Conservation (phyloP, 2,797 vertebrate genomes). For the Neosilurus mollespiculum region DNA sequence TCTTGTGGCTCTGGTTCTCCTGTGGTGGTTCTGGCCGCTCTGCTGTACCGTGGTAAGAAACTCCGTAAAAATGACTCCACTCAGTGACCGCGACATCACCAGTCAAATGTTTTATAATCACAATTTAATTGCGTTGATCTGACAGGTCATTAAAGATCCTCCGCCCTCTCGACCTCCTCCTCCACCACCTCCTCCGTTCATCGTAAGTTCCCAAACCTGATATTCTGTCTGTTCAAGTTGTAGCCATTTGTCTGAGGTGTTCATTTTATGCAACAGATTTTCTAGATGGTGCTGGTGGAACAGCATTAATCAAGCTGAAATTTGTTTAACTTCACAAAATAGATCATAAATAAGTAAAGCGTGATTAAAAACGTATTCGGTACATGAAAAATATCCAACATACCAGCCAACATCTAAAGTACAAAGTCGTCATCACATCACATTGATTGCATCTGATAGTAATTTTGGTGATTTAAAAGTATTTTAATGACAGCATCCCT, state of each 20-base stretch:
- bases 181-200: constrained; percentile 63
- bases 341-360: no score
- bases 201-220: constrained; percentile 63
- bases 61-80: neutral
- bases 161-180: constrained; percentile 71
- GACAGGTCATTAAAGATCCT: constrained; percentile 76
- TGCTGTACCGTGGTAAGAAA: constrained; percentile 95
- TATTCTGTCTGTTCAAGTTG: neutral
- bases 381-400: neutral
- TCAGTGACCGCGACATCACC: neutral
- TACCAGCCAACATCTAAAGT: no score
- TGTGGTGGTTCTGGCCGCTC: constrained; percentile 74
- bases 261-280: no score
- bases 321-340: neutral
- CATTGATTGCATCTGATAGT: neutral
- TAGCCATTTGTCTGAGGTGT: no score
- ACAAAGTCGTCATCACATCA: neutral
- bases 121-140: neutral
- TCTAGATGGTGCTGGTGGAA: neutral
- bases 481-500: neutral
- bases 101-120: constrained; percentile 3
- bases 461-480: neutral
- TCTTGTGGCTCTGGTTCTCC: constrained; percentile 74
- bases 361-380: neutral
- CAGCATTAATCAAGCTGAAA: neutral